Evolutionary conservation across 1,140 invertebrate genomes (phyloP).

Genomic region (Anagrus nilaparvatae): DNA sequence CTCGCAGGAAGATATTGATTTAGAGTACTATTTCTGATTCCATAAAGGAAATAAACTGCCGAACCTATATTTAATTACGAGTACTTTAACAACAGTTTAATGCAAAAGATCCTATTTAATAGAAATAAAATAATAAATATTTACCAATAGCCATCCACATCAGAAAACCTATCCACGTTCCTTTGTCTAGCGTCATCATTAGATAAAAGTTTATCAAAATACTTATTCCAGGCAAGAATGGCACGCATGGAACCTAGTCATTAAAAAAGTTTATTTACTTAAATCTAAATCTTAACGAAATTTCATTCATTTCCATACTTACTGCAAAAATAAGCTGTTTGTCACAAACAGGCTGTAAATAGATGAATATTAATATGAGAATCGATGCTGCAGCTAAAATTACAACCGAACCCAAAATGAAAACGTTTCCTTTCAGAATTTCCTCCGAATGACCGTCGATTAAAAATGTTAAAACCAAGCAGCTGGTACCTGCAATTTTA

Average conservation of each 20-base stretch:
- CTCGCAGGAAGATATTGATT: too few species aligned
- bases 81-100: not conserved
- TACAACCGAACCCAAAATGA: conserved; percentile 28
- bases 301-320: too few species aligned
- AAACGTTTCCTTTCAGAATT: conserved; percentile 31
- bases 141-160: conserved; percentile 46
- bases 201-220: conserved; percentile 57
- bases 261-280: too few species aligned
- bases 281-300: too few species aligned
- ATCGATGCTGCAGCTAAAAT: conserved; percentile 35
- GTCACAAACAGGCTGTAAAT: conserved; percentile 46
- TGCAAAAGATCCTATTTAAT: not conserved
- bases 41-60: conserved; percentile 23
- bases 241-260: conserved; percentile 53
- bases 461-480: conserved; percentile 38
- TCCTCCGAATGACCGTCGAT: conserved; percentile 35
- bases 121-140: not conserved
- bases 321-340: conserved; percentile 32
- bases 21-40: conserved; percentile 21
- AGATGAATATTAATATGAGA: conserved; percentile 44
- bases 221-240: conserved; percentile 54
- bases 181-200: conserved; percentile 51
- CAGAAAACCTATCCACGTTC: conserved; percentile 55
- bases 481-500: conserved; percentile 44
- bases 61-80: conserved; percentile 16